Conservation (phyloP, 2,888 invertebrate species). For the Beris morrisii region DNA sequence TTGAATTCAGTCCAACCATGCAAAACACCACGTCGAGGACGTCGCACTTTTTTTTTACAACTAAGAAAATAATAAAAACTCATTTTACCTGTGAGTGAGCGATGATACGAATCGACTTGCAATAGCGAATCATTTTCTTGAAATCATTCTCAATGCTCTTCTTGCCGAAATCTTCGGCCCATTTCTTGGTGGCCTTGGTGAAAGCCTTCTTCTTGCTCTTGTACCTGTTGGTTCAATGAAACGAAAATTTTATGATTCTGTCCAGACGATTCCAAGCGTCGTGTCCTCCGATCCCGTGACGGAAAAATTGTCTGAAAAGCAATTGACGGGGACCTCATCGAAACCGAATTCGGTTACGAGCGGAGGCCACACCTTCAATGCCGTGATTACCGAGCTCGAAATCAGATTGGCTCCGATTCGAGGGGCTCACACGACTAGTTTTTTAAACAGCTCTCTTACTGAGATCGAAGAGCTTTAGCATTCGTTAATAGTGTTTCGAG, state of each 20-base stretch:
- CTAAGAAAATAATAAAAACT: slow-evolving; percentile 15
- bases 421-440: slow-evolving; percentile 54
- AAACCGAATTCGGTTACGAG: slow-evolving; percentile 57
- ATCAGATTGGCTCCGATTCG: slow-evolving; percentile 40
- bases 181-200: slow-evolving; percentile 96
- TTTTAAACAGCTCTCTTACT: slow-evolving; percentile 63
- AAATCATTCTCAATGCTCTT: slow-evolving; percentile 97
- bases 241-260: slow-evolving; percentile 38
- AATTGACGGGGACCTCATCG: slow-evolving; percentile 67
- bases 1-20: slow-evolving; percentile 40
- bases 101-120: slow-evolving; percentile 93
- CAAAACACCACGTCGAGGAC: slow-evolving; percentile 49
- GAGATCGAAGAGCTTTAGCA: slow-evolving; percentile 66
- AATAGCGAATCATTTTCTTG: slow-evolving; percentile 97
- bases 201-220: slow-evolving; percentile 99
- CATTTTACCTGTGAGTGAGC: slow-evolving; percentile 90
- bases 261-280: slow-evolving; percentile 43
- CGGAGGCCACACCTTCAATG: slow-evolving; percentile 63
- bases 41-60: slow-evolving; percentile 42
- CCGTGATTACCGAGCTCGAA: slow-evolving; percentile 49
- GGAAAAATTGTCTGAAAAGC: slow-evolving; percentile 46
- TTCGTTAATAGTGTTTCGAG: slow-evolving; percentile 26
- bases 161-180: slow-evolving; percentile 96
- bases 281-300: slow-evolving; percentile 14
- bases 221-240: slow-evolving; percentile 70